Evolutionary conservation across 2,113 vertebrate genomes (phyloP).

Genomic region (Nanorana parkeri): DNA sequence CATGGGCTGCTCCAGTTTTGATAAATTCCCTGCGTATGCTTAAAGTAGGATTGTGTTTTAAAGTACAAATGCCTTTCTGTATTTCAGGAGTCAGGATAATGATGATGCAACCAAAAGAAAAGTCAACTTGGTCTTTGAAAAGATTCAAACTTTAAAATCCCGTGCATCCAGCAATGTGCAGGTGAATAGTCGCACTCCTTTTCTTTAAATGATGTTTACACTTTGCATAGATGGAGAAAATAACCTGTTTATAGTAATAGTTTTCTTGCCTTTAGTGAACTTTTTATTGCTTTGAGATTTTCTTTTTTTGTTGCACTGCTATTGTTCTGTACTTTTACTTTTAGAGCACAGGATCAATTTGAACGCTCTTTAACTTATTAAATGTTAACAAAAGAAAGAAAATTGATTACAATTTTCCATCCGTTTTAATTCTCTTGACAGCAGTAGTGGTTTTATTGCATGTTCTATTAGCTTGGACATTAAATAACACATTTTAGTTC

Average conservation of each 20-base stretch:
- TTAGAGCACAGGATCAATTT: neutral
- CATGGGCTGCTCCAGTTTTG: too few species aligned
- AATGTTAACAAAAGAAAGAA: neutral
- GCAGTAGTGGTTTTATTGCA: neutral
- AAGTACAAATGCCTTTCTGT: slow-evolving; percentile 29
- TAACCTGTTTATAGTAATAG: neutral
- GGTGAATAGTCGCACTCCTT: slow-evolving; percentile 61
- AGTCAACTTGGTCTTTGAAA: slow-evolving; percentile 98
- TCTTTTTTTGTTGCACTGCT: neutral
- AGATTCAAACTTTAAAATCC: slow-evolving; percentile 97
- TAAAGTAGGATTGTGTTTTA: too few species aligned
- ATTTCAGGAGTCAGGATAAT: slow-evolving; percentile 85
- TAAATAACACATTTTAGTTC: neutral
- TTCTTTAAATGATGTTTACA: neutral
- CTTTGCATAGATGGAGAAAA: neutral
- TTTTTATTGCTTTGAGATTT: slow-evolving; percentile 11
- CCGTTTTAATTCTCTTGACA: neutral
- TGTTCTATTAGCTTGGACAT: neutral
- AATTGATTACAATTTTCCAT: neutral
- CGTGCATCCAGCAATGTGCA: slow-evolving; percentile 82
- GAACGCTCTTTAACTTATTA: neutral
- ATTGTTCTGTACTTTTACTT: neutral
- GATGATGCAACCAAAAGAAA: slow-evolving; percentile 94
- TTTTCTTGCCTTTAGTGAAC: neutral
- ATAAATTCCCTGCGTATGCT: too few species aligned